Evolutionary conservation across 1,140 invertebrate species (phyloP), one percentile per base, ranked within the genome.

Genomic region (Drosophila prosaltans): DNA sequence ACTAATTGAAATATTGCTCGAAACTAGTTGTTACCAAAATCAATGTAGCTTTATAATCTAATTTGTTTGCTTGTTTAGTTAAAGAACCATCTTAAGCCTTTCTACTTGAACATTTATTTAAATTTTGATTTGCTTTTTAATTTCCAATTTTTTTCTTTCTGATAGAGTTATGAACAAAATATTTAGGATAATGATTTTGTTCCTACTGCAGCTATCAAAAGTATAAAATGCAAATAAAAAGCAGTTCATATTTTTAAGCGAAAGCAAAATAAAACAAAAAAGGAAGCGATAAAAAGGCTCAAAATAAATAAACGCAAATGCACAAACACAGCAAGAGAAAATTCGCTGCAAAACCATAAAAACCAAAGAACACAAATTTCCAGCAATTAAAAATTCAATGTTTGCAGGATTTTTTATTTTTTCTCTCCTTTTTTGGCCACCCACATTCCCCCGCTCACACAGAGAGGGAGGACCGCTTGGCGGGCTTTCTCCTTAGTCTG

Each of bases 341-440:
- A 58, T 74, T 69, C 39, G 51, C 43, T 30, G 68, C 26, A 69
- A 84, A 80, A 67, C 65, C 67, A 75, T 79, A 65, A 81, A 85
- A 86, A 86, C 70, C 68, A 70, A 74, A 78, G 40, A 88, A 77
- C 83, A 88, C 79, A 82, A 76, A 86, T 86, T 82, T 80, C 61
- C 69, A 88, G 80, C 80, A 88, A 86, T 88, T 86, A 88, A 82
- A 88, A 88, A 88, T 86, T 86, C 80, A 86, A 83, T 86, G 80
- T 80, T 86, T 86, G 76, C 69, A 58, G 16, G 16, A 70, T 82
- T 86, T 81, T 68, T 48, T 45, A 21, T 26, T 41, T 21, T 60
- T 63, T 73, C 40, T 11, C 11, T 30, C 4, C 4, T 30, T 3
- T 30, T 30, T 30, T 30, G 28, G 32, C n/a, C 10, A 1, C 1